Percentiles rank a stretch among this genome's conserved stretches.
Evolutionary conservation across 2,797 vertebrate genomes (phyloP).

Genomic region (Ceryle rudis): DNA sequence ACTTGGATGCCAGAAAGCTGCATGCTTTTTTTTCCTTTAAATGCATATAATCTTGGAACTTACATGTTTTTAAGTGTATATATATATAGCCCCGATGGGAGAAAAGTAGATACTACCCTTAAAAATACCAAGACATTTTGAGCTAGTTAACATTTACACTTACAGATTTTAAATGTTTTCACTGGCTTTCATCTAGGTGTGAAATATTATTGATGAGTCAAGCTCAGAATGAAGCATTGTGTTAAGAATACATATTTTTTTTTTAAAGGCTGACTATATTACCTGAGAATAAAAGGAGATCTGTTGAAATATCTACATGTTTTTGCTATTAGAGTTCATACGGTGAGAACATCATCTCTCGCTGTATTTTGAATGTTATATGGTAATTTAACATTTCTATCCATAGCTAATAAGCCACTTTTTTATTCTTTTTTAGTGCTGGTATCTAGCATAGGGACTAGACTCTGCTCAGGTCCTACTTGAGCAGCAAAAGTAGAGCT

Average conservation of each 20-base stretch:
- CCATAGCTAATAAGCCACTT: background rate
- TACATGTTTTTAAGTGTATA: background rate
- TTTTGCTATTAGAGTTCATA: background rate
- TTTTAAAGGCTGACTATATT: background rate
- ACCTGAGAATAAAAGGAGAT: background rate
- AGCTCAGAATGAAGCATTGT: background rate
- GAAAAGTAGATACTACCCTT: background rate
- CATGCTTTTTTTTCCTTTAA: background rate
- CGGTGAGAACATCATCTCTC: background rate
- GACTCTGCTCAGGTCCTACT: background rate
- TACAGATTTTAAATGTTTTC: background rate
- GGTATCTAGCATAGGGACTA: background rate
- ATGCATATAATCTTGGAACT: background rate
- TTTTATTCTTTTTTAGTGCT: background rate
- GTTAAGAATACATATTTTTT: background rate
- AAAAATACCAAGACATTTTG: background rate
- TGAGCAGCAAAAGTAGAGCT: background rate
- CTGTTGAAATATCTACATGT: background rate
- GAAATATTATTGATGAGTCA: background rate
- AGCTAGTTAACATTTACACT: background rate
- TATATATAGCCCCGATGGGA: background rate
- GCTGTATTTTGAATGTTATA: background rate
- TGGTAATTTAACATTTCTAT: background rate
- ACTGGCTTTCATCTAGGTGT: background rate
- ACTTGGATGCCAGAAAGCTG: background rate